A percentile compares a stretch with the other conserved stretches of the same genome.
These are phyloP conservation scores for Leptura quadrifasciata DNA, from an alignment of 2,888 invertebrate species.

Conservation along the genomic window DNA sequence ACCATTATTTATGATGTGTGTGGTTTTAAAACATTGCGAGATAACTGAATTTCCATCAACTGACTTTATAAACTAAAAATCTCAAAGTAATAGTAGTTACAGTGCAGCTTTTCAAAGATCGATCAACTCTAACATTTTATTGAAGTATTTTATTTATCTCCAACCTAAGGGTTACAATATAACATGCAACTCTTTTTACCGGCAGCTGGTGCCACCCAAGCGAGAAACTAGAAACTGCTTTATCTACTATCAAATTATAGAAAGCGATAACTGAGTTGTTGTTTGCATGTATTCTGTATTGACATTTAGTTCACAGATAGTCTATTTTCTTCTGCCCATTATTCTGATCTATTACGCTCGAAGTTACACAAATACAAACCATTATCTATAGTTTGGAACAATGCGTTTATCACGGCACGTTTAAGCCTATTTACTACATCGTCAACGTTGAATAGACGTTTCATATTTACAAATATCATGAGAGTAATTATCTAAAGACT, in stretches of 20 bases:
- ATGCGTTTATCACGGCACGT: background rate
- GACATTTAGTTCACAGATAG: background rate
- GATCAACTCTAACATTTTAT: constrained; percentile 12
- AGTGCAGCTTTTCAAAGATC: constrained; percentile 3
- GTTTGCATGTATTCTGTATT: constrained; percentile 11
- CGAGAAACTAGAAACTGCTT: constrained; percentile 21
- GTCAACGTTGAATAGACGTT: background rate
- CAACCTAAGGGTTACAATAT: constrained; percentile 17
- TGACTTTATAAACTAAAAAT: too few relatives aligned
- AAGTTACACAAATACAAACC: constrained; percentile 4
- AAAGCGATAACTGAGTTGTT: constrained; percentile 20
- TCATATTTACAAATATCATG: too few relatives aligned
- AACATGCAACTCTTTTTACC: constrained; percentile 1
- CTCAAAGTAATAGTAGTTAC: too few relatives aligned
- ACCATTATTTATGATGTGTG: too few relatives aligned
- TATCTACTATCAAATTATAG: constrained; percentile 21
- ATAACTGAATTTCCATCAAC: too few relatives aligned
- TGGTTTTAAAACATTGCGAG: too few relatives aligned
- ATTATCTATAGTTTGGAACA: background rate
- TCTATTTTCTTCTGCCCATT: constrained; percentile 7
- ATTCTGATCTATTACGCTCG: background rate
- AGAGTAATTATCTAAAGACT: too few relatives aligned
- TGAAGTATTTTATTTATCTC: constrained; percentile 28
- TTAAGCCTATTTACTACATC: background rate
- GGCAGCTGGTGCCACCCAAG: constrained; percentile 14